phyloP scores from a whole-genome alignment of 2,797 vertebrate species.

The Cossypha niveicapilla region DNA sequence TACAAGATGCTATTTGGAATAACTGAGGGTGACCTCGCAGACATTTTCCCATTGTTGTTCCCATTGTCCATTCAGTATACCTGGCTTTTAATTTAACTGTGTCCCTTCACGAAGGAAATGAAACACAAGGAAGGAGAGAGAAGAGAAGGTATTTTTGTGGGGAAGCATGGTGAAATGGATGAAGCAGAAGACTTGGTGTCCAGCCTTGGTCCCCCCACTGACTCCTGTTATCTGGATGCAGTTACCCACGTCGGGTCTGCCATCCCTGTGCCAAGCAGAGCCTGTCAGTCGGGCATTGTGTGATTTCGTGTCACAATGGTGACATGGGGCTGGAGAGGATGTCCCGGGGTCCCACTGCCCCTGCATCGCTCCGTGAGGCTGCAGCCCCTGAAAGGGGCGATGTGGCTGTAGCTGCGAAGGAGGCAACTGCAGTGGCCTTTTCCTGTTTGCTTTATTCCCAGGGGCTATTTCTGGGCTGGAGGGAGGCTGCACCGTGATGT shows the following conservation, averaged over 20 bases:
- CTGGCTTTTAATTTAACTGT: not conserved
- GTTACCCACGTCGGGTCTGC: not conserved
- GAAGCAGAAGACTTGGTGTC: not conserved
- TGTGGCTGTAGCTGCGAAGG: not conserved
- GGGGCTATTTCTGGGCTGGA: constrained; percentile 60
- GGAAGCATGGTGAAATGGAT: not conserved
- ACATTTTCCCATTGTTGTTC: not conserved
- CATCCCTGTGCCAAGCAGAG: not conserved
- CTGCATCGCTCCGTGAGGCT: accelerated
- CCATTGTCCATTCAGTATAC: not conserved
- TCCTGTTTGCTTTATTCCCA: constrained; percentile 65
- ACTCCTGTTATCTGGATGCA: not conserved
- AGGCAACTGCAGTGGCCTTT: not conserved
- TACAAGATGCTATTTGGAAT: not conserved
- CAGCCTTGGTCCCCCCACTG: not conserved
- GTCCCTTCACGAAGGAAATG: not conserved
- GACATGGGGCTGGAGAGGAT: accelerated
- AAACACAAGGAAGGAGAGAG: not conserved
- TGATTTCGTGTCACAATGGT: accelerated
- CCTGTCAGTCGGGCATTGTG: accelerated
- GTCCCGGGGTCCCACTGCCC: not conserved
- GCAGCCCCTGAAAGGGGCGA: no score
- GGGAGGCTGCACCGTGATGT: constrained; percentile 68
- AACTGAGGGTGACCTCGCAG: not conserved
- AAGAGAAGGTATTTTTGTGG: accelerated